Percentiles rank a stretch among this genome's conserved stretches.
phyloP scores from a whole-genome alignment of 1,140 invertebrate species.

The Drosophila asahinai region DNA sequence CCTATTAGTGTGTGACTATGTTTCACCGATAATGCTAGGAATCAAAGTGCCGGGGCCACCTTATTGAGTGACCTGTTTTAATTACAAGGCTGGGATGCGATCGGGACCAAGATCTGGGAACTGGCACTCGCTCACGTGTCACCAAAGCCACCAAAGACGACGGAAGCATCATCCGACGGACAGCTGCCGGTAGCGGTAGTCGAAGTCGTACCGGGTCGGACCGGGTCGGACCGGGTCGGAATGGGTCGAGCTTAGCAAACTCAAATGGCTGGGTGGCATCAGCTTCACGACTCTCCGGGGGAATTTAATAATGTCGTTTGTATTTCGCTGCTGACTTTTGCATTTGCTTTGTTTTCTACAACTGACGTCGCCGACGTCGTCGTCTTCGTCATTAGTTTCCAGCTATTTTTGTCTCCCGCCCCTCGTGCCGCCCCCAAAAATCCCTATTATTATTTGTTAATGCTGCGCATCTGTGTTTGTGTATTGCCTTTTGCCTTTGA shows the following conservation, averaged over 20 bases:
- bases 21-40: conserved; percentile 2
- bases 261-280: conserved; percentile 29
- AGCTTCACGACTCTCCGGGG: conserved; percentile 59
- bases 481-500: conserved; percentile 47
- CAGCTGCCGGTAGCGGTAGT: conserved; percentile 72
- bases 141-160: conserved; percentile 28
- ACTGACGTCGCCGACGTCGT: conserved; percentile 21
- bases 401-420: conserved; percentile 59
- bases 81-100: conserved; percentile 10
- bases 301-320: conserved; percentile 81
- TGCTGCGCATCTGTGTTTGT: conserved; percentile 42
- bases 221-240: conserved; percentile 19
- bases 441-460: conserved; percentile 50
- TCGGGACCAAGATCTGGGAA: conserved; percentile 10
- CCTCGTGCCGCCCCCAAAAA: conserved; percentile 22
- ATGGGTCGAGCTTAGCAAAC: conserved; percentile 19
- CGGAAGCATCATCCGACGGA: conserved; percentile 67
- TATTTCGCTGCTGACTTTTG: conserved; percentile 65
- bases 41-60: conserved; percentile 1
- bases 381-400: conserved; percentile 52
- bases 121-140: conserved; percentile 24
- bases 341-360: conserved; percentile 54
- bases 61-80: conserved; percentile 20
- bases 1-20: not conserved
- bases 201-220: conserved; percentile 5